phyloP scores from a whole-genome alignment of 2,113 vertebrate species.

The Thamnaconus septentrionalis region DNA sequence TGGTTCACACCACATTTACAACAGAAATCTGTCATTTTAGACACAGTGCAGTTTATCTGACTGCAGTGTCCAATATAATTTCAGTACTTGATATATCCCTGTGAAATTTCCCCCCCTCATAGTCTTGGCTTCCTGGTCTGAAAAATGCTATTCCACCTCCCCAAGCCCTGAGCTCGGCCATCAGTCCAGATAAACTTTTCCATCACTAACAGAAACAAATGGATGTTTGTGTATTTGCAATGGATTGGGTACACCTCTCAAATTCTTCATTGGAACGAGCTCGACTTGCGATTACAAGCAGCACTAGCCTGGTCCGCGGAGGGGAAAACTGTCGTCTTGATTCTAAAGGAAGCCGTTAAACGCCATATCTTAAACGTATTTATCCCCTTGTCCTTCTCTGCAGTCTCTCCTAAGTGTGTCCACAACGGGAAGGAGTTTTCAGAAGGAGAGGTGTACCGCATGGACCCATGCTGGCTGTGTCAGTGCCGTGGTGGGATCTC shows the following conservation, averaged over 20 bases:
- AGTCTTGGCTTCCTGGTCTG: conserved; percentile 48
- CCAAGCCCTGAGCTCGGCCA: conserved; percentile 14
- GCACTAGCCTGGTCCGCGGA: background rate
- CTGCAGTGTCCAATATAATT: conserved; percentile 24
- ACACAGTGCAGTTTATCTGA: conserved; percentile 58
- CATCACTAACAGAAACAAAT: conserved; percentile 21
- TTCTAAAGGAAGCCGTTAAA: conserved; percentile 23
- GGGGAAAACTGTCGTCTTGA: conserved; percentile 3
- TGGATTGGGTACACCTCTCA: conserved; percentile 31
- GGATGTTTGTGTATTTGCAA: conserved; percentile 32
- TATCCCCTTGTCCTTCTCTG: background rate
- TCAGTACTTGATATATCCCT: conserved; percentile 45
- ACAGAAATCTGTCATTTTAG: conserved; percentile 42
- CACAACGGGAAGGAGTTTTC: conserved; percentile 74
- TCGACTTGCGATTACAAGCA: no score
- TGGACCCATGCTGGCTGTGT: conserved; percentile 82
- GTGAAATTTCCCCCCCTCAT: conserved; percentile 49
- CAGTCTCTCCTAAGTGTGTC: conserved; percentile 75
- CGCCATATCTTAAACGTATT: no score
- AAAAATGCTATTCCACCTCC: conserved; percentile 31
- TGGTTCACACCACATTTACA: conserved; percentile 54
- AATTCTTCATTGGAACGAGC: background rate
- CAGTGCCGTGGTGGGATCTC: conserved; percentile 82
- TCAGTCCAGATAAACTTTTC: conserved; percentile 31
- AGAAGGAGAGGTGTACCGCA: conserved; percentile 80